A percentile compares a stretch with the other conserved stretches of the same genome.
These are phyloP conservation scores for Noctua pronuba DNA, from an alignment of 2,888 invertebrate species.

Conservation along the genomic window DNA sequence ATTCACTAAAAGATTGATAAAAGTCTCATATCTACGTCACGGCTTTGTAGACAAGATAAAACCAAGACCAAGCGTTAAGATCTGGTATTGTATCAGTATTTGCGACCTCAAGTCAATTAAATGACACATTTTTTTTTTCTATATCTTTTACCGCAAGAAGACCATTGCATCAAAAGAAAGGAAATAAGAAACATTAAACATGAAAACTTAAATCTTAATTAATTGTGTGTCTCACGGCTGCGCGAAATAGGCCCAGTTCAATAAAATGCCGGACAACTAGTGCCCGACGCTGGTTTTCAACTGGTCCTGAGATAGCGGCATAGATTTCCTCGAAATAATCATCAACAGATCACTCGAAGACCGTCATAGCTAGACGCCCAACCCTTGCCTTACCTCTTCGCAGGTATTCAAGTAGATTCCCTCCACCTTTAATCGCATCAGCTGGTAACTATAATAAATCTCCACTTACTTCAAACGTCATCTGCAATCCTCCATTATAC, in stretches of 20 bases:
- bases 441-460: not conserved
- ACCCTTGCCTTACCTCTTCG: not conserved
- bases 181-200: not conserved
- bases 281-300: not conserved
- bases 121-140: not conserved
- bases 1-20: not conserved
- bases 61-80: not conserved
- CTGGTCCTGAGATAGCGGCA: not conserved
- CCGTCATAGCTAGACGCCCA: not conserved
- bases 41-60: not conserved
- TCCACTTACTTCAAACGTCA: conserved; percentile 93
- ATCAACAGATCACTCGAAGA: not conserved
- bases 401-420: not conserved
- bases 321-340: not conserved
- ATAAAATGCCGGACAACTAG: not conserved
- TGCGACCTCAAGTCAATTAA: not conserved
- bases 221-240: not conserved
- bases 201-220: not conserved
- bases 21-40: not conserved
- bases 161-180: not conserved
- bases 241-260: not conserved
- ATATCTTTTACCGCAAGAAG: not conserved
- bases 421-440: not conserved
- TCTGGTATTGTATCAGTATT: not conserved
- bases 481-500: conserved; percentile 96